Evolutionary conservation across 2,888 invertebrate genomes (phyloP).

Genomic region (Drosophila anomalata): DNA sequence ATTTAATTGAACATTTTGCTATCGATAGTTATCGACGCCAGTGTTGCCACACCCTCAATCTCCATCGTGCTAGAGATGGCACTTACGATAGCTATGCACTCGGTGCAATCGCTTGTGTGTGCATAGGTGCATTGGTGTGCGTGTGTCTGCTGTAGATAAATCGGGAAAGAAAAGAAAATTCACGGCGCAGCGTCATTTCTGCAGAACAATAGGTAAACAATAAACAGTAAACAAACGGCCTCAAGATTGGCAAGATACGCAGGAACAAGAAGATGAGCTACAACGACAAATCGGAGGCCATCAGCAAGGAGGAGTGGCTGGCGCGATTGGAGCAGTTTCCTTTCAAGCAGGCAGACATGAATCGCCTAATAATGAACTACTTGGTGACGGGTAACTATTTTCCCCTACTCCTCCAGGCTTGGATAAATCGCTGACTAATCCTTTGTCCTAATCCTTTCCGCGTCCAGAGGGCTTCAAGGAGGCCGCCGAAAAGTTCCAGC

Average conservation of each 20-base stretch:
- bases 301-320: conserved; percentile 84
- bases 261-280: conserved; percentile 81
- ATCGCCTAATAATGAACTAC: conserved; percentile 99
- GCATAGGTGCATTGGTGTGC: not conserved
- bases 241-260: conserved; percentile 83
- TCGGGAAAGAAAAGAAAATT: conserved; percentile 41
- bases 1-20: not conserved
- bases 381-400: conserved; percentile 92
- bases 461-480: conserved; percentile 96
- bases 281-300: conserved; percentile 82
- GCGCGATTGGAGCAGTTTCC: conserved; percentile 85
- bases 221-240: conserved; percentile 65
- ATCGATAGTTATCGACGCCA: conserved; percentile 9
- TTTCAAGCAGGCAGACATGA: conserved; percentile 96
- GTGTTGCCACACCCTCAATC: conserved; percentile 4
- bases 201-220: conserved; percentile 19
- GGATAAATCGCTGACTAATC: not conserved
- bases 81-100: not conserved
- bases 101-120: conserved; percentile 1
- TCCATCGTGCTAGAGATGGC: not conserved
- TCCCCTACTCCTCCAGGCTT: not conserved
- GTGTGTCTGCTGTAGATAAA: conserved; percentile 8
- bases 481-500: conserved; percentile 97
- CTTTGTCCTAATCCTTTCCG: not conserved
- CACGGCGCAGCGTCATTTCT: conserved; percentile 40